Conservation (phyloP, 2,888 invertebrate genomes). For the Dicranocentrus wangi region DNA sequence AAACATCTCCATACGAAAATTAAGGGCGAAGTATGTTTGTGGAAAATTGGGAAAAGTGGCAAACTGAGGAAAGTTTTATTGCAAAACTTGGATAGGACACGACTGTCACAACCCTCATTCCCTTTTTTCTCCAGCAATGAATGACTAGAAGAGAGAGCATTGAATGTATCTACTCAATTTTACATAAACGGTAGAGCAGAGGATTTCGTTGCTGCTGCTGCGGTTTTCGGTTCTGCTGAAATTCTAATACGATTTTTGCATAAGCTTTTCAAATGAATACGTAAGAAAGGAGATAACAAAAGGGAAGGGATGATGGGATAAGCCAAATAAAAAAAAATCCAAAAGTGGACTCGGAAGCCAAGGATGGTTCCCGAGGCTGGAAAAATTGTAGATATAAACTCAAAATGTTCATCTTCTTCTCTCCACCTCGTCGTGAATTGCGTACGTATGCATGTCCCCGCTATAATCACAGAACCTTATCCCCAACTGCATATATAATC, state of each 20-base stretch:
- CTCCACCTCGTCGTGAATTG: no score
- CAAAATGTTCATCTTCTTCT: no score
- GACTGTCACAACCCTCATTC: constrained; percentile 8
- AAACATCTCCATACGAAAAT: constrained; percentile 41
- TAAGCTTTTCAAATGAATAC: constrained; percentile 35
- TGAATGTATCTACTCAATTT: background rate
- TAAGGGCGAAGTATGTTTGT: background rate
- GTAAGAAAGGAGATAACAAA: constrained; percentile 25
- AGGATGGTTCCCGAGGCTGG: no score
- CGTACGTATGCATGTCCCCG: background rate
- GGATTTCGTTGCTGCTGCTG: no score
- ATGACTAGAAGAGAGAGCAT: background rate
- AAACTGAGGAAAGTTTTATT: constrained; percentile 36
- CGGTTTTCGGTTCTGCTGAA: no score
- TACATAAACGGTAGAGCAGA: background rate
- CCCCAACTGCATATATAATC: background rate
- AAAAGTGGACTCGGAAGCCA: background rate
- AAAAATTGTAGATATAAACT: no score
- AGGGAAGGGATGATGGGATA: constrained; percentile 1
- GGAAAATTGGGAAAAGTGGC: no score
- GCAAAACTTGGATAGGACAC: constrained; percentile 32
- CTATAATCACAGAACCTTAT: background rate
- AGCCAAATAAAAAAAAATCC: constrained; percentile 21
- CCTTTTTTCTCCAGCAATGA: constrained; percentile 3
- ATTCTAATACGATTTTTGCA: constrained; percentile 38